These are phyloP conservation scores for Onychostruthus taczanowskii DNA, from an alignment of 2,113 vertebrate species.

Conservation along the genomic window DNA sequence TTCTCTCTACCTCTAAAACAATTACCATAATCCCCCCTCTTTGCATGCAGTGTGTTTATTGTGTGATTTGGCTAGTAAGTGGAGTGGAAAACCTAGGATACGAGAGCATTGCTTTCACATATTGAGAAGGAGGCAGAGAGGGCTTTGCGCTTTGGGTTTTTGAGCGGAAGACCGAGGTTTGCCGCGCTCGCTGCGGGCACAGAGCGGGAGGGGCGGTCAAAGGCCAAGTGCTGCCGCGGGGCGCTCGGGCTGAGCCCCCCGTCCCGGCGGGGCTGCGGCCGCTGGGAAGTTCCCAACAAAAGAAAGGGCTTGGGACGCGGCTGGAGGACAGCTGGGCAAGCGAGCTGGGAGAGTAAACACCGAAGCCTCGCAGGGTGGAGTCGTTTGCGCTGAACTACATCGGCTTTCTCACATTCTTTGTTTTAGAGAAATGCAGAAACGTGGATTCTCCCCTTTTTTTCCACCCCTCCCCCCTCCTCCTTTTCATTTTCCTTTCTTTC, in stretches of 20 bases:
- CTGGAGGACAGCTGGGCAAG: not conserved
- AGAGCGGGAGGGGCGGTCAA: not conserved
- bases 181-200: not conserved
- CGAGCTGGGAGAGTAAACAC: slow-evolving; percentile 21
- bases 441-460: not conserved
- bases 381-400: slow-evolving; percentile 11
- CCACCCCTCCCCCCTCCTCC: not conserved
- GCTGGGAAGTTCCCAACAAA: slow-evolving; percentile 13
- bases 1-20: not conserved
- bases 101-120: not conserved
- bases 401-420: slow-evolving; percentile 68
- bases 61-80: not conserved
- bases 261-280: not conserved
- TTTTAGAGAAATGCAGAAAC: slow-evolving; percentile 35
- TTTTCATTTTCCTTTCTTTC: not conserved
- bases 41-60: not conserved
- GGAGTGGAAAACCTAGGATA: not conserved
- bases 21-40: rapidly evolving
- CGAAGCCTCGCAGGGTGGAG: slow-evolving; percentile 72
- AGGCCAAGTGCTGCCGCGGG: not conserved
- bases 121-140: not conserved
- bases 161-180: not conserved
- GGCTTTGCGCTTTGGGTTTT: not conserved
- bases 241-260: not conserved
- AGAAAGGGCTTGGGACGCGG: not conserved